Percentiles rank a stretch among this genome's conserved stretches.
phyloP scores from a whole-genome alignment of 2,797 vertebrate species.

The Acanthornis magna region DNA sequence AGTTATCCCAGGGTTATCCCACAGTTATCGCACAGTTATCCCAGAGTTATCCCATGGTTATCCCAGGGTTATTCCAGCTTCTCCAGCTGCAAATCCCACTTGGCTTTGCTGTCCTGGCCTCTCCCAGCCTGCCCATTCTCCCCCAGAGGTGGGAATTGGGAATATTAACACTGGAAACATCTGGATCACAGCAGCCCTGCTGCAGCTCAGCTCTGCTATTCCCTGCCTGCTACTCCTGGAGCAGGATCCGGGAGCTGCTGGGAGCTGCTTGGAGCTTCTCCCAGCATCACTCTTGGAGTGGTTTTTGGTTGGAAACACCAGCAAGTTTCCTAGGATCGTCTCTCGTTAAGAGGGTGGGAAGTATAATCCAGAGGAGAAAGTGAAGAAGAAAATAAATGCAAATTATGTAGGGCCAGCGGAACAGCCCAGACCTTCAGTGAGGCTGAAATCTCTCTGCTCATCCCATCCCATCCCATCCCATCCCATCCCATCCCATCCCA shows the following conservation, averaged over 20 bases:
- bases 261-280: background rate
- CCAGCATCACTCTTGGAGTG: background rate
- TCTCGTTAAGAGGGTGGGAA: background rate
- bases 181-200: background rate
- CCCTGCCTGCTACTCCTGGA: background rate
- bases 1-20: too few relatives aligned
- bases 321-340: background rate
- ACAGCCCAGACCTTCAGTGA: background rate
- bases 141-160: accelerated
- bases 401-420: background rate
- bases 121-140: background rate
- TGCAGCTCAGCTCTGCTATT: accelerated
- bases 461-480: background rate
- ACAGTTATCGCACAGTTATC: too few relatives aligned
- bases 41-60: too few relatives aligned
- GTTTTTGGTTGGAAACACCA: background rate
- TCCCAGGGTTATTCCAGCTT: too few relatives aligned
- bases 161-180: background rate
- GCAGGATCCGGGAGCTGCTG: accelerated
- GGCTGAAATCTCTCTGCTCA: background rate
- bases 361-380: background rate
- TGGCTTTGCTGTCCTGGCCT: background rate
- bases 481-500: background rate
- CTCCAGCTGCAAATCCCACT: background rate
- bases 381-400: background rate